Conservation (phyloP, 2,797 vertebrate genomes). For the Kryptolebias ocellatus region DNA sequence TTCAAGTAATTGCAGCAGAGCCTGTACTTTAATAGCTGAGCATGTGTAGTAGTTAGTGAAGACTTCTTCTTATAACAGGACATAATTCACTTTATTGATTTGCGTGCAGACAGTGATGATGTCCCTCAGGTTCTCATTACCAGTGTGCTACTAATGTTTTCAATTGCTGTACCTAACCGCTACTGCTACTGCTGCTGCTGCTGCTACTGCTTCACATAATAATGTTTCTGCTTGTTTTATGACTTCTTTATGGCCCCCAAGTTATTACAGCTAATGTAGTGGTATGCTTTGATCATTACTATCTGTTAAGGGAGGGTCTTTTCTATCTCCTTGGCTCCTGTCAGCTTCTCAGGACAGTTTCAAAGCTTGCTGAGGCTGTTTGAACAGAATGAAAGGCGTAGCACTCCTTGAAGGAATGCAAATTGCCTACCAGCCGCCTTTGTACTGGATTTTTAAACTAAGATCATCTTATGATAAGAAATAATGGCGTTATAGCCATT, state of each 20-base stretch:
- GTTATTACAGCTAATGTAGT: conserved; percentile 62
- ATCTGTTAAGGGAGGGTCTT: conserved; percentile 43
- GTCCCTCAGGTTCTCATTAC: conserved; percentile 60
- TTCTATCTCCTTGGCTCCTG: too few relatives aligned
- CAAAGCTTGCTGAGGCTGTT: conserved; percentile 27
- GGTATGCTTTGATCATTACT: conserved; percentile 37
- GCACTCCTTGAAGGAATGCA: neutral
- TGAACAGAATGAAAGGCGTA: conserved; percentile 10
- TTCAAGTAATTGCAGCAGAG: conserved; percentile 10
- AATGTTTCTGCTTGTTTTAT: conserved; percentile 55
- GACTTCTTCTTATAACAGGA: conserved; percentile 43
- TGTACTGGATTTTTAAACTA: too few relatives aligned
- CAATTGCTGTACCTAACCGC: conserved; percentile 40
- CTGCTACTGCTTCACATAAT: conserved; percentile 30
- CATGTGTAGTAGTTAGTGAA: conserved; percentile 39
- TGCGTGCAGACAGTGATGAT: conserved; percentile 50
- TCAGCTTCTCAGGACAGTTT: conserved; percentile 39
- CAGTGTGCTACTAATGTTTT: conserved; percentile 40
- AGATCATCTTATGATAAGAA: too few relatives aligned
- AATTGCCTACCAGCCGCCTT: too few relatives aligned
- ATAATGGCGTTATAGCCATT: too few relatives aligned
- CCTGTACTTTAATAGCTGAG: conserved; percentile 29
- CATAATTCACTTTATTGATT: conserved; percentile 66
- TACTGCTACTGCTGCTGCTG: conserved; percentile 15
- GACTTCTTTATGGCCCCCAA: conserved; percentile 58